A percentile compares a stretch with the other conserved stretches of the same genome.
Conservation (phyloP, 1,140 invertebrate species). For the Drosophila seguyi region DNA sequence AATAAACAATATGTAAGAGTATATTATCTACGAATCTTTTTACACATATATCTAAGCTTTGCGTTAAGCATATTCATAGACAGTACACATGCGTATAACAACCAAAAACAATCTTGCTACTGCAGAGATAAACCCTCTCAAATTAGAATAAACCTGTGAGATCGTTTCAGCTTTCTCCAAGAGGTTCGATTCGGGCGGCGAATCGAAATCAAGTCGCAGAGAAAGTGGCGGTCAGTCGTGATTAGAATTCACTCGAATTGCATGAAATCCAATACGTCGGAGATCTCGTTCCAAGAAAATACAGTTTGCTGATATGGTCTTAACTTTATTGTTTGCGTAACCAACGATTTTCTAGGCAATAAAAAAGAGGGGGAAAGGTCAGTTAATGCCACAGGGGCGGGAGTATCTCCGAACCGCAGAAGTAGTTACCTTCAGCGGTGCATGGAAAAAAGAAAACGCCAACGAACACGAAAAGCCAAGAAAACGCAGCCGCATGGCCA, state of each 20-base stretch:
- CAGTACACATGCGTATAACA: too few relatives aligned
- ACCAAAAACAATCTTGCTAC: not conserved
- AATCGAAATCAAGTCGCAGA: slow-evolving; percentile 9
- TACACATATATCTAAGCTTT: not conserved
- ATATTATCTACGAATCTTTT: not conserved
- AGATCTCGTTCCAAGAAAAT: slow-evolving; percentile 3
- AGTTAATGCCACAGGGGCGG: slow-evolving; percentile 18
- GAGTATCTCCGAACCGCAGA: slow-evolving; percentile 38
- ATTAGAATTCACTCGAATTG: slow-evolving; percentile 13
- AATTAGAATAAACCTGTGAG: slow-evolving; percentile 32
- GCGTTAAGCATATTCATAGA: not conserved
- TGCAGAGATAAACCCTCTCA: slow-evolving; percentile 1
- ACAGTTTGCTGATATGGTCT: not conserved
- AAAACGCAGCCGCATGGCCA: slow-evolving; percentile 70
- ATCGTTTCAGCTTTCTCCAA: slow-evolving; percentile 30
- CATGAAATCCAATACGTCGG: not conserved
- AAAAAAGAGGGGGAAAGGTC: slow-evolving; percentile 33
- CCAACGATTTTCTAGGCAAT: slow-evolving; percentile 9
- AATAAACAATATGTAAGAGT: not conserved
- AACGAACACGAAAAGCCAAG: slow-evolving; percentile 53
- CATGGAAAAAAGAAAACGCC: slow-evolving; percentile 43
- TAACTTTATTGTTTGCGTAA: slow-evolving; percentile 12
- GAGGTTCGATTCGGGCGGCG: slow-evolving; percentile 1
- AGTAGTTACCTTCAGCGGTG: slow-evolving; percentile 64
- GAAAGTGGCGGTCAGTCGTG: slow-evolving; percentile 27